phyloP scores from a whole-genome alignment of 2,797 vertebrate genomes.

The Furcifer pardalis region DNA sequence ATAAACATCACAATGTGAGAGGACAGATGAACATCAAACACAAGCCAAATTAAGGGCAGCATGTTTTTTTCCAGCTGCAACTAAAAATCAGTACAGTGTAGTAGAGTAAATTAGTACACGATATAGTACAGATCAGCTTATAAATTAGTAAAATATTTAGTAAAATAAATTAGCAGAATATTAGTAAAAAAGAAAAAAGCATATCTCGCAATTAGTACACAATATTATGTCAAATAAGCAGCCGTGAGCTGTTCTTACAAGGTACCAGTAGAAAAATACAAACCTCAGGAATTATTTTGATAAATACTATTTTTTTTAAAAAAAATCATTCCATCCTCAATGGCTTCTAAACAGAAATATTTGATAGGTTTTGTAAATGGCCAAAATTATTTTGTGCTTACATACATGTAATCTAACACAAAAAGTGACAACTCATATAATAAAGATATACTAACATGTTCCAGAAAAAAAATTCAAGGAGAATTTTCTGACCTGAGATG shows the following conservation, averaged over 20 bases:
- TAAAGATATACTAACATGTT: not conserved
- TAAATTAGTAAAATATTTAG: not conserved
- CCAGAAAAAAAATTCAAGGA: not conserved
- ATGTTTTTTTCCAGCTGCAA: not conserved
- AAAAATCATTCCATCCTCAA: conserved; percentile 67
- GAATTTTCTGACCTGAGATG: conserved; percentile 70
- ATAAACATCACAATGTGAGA: not conserved
- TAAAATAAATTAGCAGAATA: not conserved
- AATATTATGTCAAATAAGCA: conserved; percentile 55
- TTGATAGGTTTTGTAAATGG: conserved; percentile 73
- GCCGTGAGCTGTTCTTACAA: conserved; percentile 52
- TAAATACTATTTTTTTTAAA: conserved; percentile 60
- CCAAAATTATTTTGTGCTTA: too few relatives aligned
- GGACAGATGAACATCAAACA: not conserved
- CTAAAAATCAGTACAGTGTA: not conserved
- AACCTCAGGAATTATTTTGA: conserved; percentile 60
- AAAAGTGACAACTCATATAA: not conserved
- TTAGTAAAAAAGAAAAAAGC: conserved; percentile 36
- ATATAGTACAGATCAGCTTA: too few relatives aligned
- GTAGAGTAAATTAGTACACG: not conserved
- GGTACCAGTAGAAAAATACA: conserved; percentile 59
- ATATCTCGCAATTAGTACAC: conserved; percentile 55
- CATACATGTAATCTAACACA: not conserved
- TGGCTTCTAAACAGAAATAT: conserved; percentile 64
- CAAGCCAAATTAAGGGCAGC: not conserved